Base-by-base conservation (phyloP, 1,140 invertebrate genomes). In the Drosophila miranda region DNA sequence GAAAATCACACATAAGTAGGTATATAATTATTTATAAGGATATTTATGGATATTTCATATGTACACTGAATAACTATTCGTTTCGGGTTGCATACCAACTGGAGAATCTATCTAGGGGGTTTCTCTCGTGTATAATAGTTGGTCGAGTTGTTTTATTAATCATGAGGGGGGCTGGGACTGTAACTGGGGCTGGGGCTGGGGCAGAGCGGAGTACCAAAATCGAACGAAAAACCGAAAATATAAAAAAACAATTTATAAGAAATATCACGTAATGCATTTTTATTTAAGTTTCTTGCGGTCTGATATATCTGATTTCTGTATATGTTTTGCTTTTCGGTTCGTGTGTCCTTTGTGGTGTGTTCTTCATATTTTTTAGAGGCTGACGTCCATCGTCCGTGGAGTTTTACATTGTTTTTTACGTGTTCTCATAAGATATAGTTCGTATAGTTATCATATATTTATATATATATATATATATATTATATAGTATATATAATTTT, bases 181-280 rank as follows among this genome's bases (percentile, higher is more conserved):
- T 74, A 69, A 49, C 54, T 49, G 44, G 41, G 49, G 28, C 54
- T 49, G 44, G 41, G 49, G 28, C 45, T 26, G 23, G 23, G 23
- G 5, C 26, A 6, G 26, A 69, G 74, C 52, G 7, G 30, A 30
- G 30, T 30, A 30, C 45, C 21, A 11, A 56, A 34, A 34, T 5
- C 19, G 34, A 44, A 14, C n/a, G n/a, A 48, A 48, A 49, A 11
- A 21, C n/a, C 53, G 44, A 48, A 51, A 60, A 50, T 73, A 68
- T 16, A 55, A 77, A 83, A 83, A 83, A 81, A 81, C 78, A 78
- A 83, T 68, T 64, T 81, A 74, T 81, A 86, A 86, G 81, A 84
- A 86, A 84, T 84, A 84, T 84, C 81, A 84, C 81, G 81, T 84
- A 84, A 86, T 84, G 73, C 68, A 86, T 80, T 87, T 81, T 86